These are phyloP conservation scores for Eupleurogrammus muticus DNA, from an alignment of 2,797 vertebrate genomes.

Conservation along the genomic window DNA sequence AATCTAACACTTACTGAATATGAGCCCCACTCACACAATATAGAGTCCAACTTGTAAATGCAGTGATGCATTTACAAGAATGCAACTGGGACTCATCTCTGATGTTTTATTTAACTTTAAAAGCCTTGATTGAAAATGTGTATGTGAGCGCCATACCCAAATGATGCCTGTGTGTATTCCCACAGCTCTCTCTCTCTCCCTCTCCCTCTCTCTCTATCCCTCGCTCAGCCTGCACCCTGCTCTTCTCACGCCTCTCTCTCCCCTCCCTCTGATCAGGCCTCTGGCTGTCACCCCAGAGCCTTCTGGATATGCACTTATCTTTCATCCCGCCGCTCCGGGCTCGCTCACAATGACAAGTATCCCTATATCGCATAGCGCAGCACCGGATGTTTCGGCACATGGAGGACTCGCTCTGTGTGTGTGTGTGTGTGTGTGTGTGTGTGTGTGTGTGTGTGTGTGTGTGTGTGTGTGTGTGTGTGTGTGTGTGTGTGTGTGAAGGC, in stretches of 20 bases:
- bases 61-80: too few relatives aligned
- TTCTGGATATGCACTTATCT: constrained; percentile 72
- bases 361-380: constrained; percentile 69
- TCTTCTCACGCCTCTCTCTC: constrained; percentile 47
- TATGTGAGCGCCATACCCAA: too few relatives aligned
- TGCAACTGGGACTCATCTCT: too few relatives aligned
- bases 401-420: constrained; percentile 26
- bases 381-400: constrained; percentile 49
- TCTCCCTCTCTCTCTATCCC: constrained; percentile 39
- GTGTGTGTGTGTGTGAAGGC: constrained; percentile 37
- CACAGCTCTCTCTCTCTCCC: constrained; percentile 40
- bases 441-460: constrained; percentile 39
- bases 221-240: constrained; percentile 1
- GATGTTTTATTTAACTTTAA: too few relatives aligned
- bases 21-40: too few relatives aligned
- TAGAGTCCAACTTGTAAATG: too few relatives aligned
- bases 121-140: too few relatives aligned
- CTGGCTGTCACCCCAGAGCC: constrained; percentile 47
- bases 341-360: constrained; percentile 81
- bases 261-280: constrained; percentile 51
- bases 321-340: constrained; percentile 83
- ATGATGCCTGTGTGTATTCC: too few relatives aligned
- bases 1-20: too few relatives aligned
- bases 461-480: constrained; percentile 35
- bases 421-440: constrained; percentile 31